Percentiles rank a stretch among this genome's conserved stretches.
These are phyloP conservation scores for Bruchidius siliquastri DNA, from an alignment of 2,888 invertebrate species.

Conservation along the genomic window DNA sequence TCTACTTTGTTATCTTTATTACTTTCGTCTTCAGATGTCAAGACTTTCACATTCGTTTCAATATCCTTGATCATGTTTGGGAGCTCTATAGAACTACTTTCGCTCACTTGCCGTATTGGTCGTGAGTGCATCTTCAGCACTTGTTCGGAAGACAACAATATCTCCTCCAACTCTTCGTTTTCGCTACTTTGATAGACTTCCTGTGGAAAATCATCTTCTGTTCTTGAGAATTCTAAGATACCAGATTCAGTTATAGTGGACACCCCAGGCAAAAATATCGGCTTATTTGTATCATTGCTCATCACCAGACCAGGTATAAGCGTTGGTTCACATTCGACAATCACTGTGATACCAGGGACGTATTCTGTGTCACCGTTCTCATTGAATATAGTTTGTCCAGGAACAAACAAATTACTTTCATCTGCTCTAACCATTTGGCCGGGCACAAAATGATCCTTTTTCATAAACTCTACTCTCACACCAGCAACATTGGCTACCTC, in stretches of 20 bases:
- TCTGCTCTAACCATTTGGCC: conserved; percentile 65
- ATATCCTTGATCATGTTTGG: background rate
- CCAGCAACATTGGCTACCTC: conserved; percentile 61
- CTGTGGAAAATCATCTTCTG: conserved; percentile 45
- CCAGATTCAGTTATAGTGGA: conserved; percentile 42
- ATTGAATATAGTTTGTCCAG: conserved; percentile 70
- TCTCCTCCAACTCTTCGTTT: conserved; percentile 29
- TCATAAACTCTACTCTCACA: conserved; percentile 51
- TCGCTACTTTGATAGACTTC: conserved; percentile 20
- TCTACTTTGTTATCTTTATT: too few species aligned
- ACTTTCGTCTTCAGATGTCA: too few species aligned
- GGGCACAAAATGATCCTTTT: conserved; percentile 65
- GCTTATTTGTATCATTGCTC: conserved; percentile 51
- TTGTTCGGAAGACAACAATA: conserved; percentile 11
- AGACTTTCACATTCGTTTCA: background rate
- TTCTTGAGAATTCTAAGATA: conserved; percentile 40
- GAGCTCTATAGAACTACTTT: background rate
- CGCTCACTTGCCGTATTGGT: background rate
- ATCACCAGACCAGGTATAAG: conserved; percentile 78
- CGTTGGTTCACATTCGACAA: conserved; percentile 71
- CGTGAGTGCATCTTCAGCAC: background rate
- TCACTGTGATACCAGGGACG: conserved; percentile 72
- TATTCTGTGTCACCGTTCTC: conserved; percentile 67
- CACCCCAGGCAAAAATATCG: conserved; percentile 44
- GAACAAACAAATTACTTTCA: conserved; percentile 52